phyloP scores from a whole-genome alignment of 2,113 vertebrate genomes.

The Mola mola region DNA sequence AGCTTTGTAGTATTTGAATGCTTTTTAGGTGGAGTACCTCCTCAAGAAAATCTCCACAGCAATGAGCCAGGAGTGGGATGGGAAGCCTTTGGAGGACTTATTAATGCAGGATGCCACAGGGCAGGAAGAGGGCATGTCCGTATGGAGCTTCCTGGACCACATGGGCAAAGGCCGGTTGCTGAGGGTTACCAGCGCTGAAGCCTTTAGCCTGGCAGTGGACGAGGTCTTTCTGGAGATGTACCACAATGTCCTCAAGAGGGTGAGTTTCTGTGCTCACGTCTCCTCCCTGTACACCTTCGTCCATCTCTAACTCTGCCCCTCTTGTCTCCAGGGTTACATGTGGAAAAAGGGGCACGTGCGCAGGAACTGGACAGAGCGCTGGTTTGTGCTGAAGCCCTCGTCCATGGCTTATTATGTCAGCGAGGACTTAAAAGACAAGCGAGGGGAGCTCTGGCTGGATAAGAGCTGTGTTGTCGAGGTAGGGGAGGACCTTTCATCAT shows the following conservation, averaged over 20 bases:
- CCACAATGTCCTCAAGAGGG: constrained; percentile 83
- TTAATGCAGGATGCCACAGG: constrained; percentile 66
- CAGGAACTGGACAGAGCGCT: constrained; percentile 86
- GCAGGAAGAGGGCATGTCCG: constrained; percentile 71
- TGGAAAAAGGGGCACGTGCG: constrained; percentile 84
- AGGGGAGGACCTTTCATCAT: constrained; percentile 16
- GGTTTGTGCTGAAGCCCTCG: constrained; percentile 83
- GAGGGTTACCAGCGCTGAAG: constrained; percentile 69
- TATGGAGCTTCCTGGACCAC: constrained; percentile 82
- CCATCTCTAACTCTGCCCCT: background rate
- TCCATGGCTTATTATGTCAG: constrained; percentile 77
- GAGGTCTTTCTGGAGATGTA: constrained; percentile 85
- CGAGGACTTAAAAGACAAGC: constrained; percentile 83
- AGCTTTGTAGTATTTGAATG: no score
- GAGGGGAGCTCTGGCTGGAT: constrained; percentile 81
- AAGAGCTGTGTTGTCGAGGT: constrained; percentile 80
- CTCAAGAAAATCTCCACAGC: constrained; percentile 82
- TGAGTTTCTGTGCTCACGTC: constrained; percentile 27
- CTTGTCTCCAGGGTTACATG: constrained; percentile 81
- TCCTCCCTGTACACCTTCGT: background rate
- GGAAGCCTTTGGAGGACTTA: constrained; percentile 72
- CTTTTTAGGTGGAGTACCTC: constrained; percentile 80
- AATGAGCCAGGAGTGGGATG: constrained; percentile 83
- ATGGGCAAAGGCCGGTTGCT: constrained; percentile 71
- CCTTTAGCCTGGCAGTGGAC: constrained; percentile 79